These are phyloP conservation scores for Caenorhabditis zanzibari DNA, from an alignment of 2,888 invertebrate genomes.

Conservation along the genomic window DNA sequence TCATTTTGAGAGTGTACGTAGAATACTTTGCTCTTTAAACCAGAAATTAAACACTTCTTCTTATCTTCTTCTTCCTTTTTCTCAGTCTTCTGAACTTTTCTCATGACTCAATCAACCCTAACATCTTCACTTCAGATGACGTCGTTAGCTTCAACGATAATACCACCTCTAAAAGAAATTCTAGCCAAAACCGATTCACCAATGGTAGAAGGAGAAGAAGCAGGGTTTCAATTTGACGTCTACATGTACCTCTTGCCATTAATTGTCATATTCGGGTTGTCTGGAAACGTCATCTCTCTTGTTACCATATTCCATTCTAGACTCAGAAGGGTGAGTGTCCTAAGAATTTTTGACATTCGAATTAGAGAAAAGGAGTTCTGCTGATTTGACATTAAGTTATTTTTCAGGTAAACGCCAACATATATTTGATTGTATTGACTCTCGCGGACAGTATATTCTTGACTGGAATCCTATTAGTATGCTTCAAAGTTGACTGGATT, in stretches of 20 bases:
- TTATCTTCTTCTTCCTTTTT: slow-evolving; percentile 5
- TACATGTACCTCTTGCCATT: slow-evolving; percentile 78
- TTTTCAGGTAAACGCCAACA: slow-evolving; percentile 81
- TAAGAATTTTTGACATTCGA: too few species aligned
- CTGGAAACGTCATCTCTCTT: slow-evolving; percentile 79
- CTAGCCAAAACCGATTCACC: not conserved
- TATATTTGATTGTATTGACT: slow-evolving; percentile 82
- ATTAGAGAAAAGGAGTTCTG: too few species aligned
- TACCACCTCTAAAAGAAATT: slow-evolving; percentile 17
- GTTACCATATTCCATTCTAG: slow-evolving; percentile 82
- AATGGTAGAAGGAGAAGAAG: slow-evolving; percentile 44
- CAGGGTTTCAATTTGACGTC: slow-evolving; percentile 65
- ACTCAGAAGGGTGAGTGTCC: slow-evolving; percentile 76
- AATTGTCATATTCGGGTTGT: slow-evolving; percentile 79
- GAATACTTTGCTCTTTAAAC: slow-evolving; percentile 26
- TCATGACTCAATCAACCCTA: not conserved
- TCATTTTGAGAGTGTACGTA: not conserved
- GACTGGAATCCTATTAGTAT: slow-evolving; percentile 77
- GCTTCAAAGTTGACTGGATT: slow-evolving; percentile 81
- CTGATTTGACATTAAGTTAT: too few species aligned
- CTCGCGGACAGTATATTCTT: slow-evolving; percentile 80
- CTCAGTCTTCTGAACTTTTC: slow-evolving; percentile 1
- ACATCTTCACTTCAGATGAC: slow-evolving; percentile 30
- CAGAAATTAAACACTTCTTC: slow-evolving; percentile 5
- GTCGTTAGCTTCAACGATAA: slow-evolving; percentile 40